phyloP scores from a whole-genome alignment of 2,113 vertebrate species.

The Eudorcas thomsonii region DNA sequence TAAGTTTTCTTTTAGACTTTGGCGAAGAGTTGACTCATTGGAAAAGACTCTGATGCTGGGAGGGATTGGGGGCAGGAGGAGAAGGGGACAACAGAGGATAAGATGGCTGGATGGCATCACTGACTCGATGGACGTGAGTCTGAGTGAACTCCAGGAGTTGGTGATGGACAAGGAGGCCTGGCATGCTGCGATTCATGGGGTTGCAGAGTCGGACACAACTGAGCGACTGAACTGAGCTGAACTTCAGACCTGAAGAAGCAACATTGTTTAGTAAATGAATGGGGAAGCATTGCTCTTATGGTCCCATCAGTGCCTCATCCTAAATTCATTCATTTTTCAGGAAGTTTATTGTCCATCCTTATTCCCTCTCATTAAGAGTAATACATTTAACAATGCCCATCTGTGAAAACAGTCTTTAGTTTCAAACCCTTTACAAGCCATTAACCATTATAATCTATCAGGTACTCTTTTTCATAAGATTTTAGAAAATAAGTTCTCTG shows the following conservation, averaged over 20 bases:
- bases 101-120: too few relatives aligned
- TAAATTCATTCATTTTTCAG: not conserved
- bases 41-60: too few relatives aligned
- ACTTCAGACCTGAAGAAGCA: not conserved
- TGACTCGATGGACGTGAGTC: too few relatives aligned
- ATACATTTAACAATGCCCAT: not conserved
- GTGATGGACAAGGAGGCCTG: too few relatives aligned
- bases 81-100: too few relatives aligned
- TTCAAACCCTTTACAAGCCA: constrained; percentile 24
- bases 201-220: rapidly evolving
- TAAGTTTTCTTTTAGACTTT: not conserved
- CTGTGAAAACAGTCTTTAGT: not conserved
- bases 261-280: constrained; percentile 16
- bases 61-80: too few relatives aligned
- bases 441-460: not conserved
- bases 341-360: not conserved
- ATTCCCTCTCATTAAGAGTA: not conserved
- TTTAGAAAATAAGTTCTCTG: not conserved
- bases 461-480: not conserved
- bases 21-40: too few relatives aligned
- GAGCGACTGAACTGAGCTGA: too few relatives aligned
- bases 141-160: too few relatives aligned
- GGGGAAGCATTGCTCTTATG: not conserved
- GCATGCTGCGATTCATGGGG: too few relatives aligned
- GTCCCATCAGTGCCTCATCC: not conserved